Evolutionary conservation across 2,888 invertebrate species (phyloP).

Genomic region (Pegoplata infirma): DNA sequence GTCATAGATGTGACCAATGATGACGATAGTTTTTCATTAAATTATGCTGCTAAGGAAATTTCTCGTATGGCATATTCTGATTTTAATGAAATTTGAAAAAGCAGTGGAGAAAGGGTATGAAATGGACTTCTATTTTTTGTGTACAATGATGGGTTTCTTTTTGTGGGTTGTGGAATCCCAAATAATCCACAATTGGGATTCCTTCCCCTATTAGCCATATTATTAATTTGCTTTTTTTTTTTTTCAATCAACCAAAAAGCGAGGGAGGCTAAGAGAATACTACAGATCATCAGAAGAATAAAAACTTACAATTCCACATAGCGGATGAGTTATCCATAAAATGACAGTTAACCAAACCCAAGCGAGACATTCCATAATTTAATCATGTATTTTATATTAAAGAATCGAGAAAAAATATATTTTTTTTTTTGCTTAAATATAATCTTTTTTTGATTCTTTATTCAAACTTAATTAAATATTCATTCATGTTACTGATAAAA

Average conservation of each 20-base stretch:
- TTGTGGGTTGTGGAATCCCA: too few relatives aligned
- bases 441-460: neutral
- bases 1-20: conserved; percentile 23
- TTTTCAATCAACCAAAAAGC: too few relatives aligned
- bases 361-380: conserved; percentile 15
- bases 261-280: neutral
- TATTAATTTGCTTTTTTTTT: conserved; percentile 42
- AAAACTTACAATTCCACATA: conserved; percentile 3
- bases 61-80: too few relatives aligned
- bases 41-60: too few relatives aligned
- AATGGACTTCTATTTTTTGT: too few relatives aligned
- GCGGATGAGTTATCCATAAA: conserved; percentile 36
- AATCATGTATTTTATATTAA: neutral
- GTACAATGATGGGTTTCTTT: too few relatives aligned
- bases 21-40: neutral
- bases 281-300: neutral
- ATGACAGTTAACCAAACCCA: neutral
- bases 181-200: too few relatives aligned
- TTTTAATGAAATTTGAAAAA: too few relatives aligned
- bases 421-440: neutral
- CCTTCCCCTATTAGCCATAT: neutral
- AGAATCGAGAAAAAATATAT: neutral
- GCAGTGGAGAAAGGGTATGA: too few relatives aligned
- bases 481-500: conserved; percentile 7
- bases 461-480: conserved; percentile 29